Evolutionary conservation across 1,140 invertebrate genomes (phyloP).

Genomic region (Ips typographus): DNA sequence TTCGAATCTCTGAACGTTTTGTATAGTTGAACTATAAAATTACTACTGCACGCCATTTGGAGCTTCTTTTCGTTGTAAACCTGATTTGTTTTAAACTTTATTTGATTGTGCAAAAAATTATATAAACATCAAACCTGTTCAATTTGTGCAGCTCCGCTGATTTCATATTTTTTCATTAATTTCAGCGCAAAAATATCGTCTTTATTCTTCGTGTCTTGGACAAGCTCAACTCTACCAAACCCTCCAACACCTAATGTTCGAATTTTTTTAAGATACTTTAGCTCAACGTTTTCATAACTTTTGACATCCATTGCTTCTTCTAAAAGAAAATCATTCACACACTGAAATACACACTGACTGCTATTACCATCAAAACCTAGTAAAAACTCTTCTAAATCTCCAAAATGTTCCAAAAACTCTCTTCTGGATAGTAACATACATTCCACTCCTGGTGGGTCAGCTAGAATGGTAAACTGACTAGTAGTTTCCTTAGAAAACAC

Average conservation of each 20-base stretch:
- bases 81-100: conserved; percentile 62
- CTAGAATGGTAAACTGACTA: conserved; percentile 84
- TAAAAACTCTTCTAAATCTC: conserved; percentile 48
- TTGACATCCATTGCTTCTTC: neutral
- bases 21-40: conserved; percentile 70
- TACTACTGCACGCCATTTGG: conserved; percentile 71
- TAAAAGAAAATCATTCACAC: neutral
- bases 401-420: conserved; percentile 51
- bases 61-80: conserved; percentile 91
- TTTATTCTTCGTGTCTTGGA: conserved; percentile 58
- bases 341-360: neutral
- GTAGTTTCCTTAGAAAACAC: conserved; percentile 78
- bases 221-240: conserved; percentile 89
- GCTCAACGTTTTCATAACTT: conserved; percentile 66
- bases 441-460: conserved; percentile 83
- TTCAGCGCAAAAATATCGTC: conserved; percentile 83
- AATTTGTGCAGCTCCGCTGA: conserved; percentile 92
- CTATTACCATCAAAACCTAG: neutral
- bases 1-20: conserved; percentile 93
- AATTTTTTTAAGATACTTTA: conserved; percentile 79
- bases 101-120: conserved; percentile 58
- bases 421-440: conserved; percentile 85
- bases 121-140: conserved; percentile 68
- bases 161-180: conserved; percentile 88
- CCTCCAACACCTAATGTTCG: conserved; percentile 90